These are phyloP conservation scores for Silurus lanzhouensis DNA, from an alignment of 2,797 vertebrate species.

Conservation along the genomic window DNA sequence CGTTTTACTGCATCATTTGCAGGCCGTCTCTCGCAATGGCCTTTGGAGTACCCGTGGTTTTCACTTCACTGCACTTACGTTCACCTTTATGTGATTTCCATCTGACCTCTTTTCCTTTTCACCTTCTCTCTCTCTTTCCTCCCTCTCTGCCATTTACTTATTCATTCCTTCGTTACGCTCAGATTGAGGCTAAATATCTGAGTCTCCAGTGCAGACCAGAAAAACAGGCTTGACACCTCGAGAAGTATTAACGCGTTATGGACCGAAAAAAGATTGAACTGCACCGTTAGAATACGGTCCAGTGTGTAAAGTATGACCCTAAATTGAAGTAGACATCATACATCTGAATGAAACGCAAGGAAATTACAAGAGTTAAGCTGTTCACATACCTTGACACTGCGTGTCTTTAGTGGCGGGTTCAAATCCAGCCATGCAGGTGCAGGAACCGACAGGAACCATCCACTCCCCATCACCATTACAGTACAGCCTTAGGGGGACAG, in stretches of 20 bases:
- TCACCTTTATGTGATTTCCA: constrained; percentile 74
- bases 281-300: not conserved
- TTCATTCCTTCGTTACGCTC: constrained; percentile 66
- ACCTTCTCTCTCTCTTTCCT: constrained; percentile 54
- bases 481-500: constrained; percentile 94
- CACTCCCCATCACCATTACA: constrained; percentile 96
- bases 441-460: constrained; percentile 97
- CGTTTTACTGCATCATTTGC: constrained; percentile 62
- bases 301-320: not conserved
- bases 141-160: constrained; percentile 68
- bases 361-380: too few relatives aligned
- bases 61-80: constrained; percentile 51
- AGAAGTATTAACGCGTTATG: constrained; percentile 11
- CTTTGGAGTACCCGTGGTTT: constrained; percentile 43
- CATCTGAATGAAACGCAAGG: not conserved
- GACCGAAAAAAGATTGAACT: not conserved
- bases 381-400: constrained; percentile 75
- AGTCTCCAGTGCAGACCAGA: constrained; percentile 25
- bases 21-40: constrained; percentile 49
- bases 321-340: not conserved
- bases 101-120: constrained; percentile 57
- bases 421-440: constrained; percentile 90
- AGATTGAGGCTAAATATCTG: constrained; percentile 61
- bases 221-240: not conserved
- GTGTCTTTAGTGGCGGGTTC: constrained; percentile 89